Conservation (phyloP, 92 coral and sea anemone species). For the Plumapathes pennacea region DNA sequence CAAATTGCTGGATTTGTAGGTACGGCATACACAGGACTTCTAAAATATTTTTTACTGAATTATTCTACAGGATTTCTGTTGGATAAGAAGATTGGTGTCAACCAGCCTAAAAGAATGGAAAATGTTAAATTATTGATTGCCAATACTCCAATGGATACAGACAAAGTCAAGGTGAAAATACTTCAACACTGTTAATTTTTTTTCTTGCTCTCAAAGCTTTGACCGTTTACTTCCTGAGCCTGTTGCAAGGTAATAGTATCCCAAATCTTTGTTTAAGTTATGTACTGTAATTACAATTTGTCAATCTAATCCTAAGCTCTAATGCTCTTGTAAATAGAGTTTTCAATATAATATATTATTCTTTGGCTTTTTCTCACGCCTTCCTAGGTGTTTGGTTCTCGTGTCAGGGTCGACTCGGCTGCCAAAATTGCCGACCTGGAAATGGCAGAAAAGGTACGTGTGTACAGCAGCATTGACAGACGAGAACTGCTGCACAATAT, state of each 20-base stretch:
- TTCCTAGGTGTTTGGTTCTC: slow-evolving; percentile 91
- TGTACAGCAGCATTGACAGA: too few species aligned
- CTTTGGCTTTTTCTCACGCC: neutral
- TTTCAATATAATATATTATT: neutral
- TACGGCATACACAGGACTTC: neutral
- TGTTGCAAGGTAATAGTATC: too few species aligned
- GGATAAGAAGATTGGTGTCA: slow-evolving; percentile 98
- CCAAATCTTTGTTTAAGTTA: too few species aligned
- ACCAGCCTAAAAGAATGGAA: slow-evolving; percentile 96
- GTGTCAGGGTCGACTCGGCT: slow-evolving; percentile 97
- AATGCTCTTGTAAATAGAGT: too few species aligned
- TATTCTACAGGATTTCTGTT: slow-evolving; percentile 73
- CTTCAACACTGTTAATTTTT: too few species aligned
- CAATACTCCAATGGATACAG: slow-evolving; percentile 99
- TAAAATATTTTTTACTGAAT: neutral
- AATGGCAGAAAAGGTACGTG: slow-evolving; percentile 88
- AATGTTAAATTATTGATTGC: slow-evolving; percentile 90
- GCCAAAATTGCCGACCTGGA: slow-evolving; percentile 96
- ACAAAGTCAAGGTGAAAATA: slow-evolving; percentile 95
- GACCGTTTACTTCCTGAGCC: too few species aligned
- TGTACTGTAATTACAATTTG: too few species aligned
- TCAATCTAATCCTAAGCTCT: too few species aligned
- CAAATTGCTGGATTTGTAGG: neutral
- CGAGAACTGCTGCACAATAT: neutral
- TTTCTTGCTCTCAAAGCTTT: too few species aligned